Conservation (phyloP, 2,797 vertebrate species). For the Rhinella marina region DNA sequence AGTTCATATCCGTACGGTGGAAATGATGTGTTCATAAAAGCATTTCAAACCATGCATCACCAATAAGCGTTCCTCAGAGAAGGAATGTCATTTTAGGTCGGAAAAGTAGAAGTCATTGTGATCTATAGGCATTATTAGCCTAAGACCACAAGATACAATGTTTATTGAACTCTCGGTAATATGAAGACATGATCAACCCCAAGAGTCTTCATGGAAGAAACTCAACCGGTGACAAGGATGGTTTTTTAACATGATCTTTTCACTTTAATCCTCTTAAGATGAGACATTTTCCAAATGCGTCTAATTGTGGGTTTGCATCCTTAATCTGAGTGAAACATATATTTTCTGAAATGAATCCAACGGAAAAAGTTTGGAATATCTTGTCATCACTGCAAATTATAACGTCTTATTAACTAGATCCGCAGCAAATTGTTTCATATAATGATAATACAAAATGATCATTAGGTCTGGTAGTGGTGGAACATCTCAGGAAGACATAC, state of each 20-base stretch:
- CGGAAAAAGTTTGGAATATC: slow-evolving; percentile 20
- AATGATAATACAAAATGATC: slow-evolving; percentile 11
- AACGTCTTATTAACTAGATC: slow-evolving; percentile 1
- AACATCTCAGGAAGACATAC: background rate
- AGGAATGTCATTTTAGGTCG: background rate
- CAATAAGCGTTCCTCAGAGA: slow-evolving; percentile 21
- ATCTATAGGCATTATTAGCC: slow-evolving; percentile 28
- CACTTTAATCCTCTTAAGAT: slow-evolving; percentile 56
- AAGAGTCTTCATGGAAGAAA: slow-evolving; percentile 15
- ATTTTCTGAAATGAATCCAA: slow-evolving; percentile 47
- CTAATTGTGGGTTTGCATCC: slow-evolving; percentile 49
- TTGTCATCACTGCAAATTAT: slow-evolving; percentile 20
- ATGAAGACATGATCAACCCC: slow-evolving; percentile 31
- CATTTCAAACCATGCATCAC: slow-evolving; percentile 28
- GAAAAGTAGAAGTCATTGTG: slow-evolving; percentile 38
- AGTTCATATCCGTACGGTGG: background rate
- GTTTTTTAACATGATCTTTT: slow-evolving; percentile 41
- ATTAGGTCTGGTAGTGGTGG: background rate
- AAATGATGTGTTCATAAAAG: slow-evolving; percentile 29
- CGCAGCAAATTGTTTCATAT: background rate
- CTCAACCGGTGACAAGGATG: slow-evolving; percentile 10
- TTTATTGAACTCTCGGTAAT: slow-evolving; percentile 36
- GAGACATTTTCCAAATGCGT: slow-evolving; percentile 53
- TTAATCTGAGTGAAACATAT: slow-evolving; percentile 48
- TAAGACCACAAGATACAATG: slow-evolving; percentile 24